Evolutionary conservation across 2,113 vertebrate species (phyloP).

Genomic region (Engraulis encrasicolus): DNA sequence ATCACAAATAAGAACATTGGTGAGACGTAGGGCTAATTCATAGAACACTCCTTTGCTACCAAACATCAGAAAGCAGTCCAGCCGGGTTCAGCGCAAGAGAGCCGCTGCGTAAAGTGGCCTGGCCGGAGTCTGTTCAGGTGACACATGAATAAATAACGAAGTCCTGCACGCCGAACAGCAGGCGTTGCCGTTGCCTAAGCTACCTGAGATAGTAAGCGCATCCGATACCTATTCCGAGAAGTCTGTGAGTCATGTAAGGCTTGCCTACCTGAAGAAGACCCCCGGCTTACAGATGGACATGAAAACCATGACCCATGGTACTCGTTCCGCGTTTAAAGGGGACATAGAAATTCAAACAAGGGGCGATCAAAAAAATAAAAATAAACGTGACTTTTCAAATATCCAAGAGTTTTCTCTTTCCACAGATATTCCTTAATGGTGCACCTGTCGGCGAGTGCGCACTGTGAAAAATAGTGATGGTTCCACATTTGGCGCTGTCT

Average conservation of each 20-base stretch:
- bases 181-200: constrained; percentile 47
- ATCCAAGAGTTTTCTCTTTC: not conserved
- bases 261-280: not conserved
- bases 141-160: constrained; percentile 75
- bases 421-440: not conserved
- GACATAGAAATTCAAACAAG: not conserved
- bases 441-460: not conserved
- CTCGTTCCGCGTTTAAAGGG: not conserved
- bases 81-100: not conserved
- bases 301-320: not conserved
- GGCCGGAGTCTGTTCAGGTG: constrained; percentile 65
- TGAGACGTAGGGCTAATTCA: too few relatives aligned
- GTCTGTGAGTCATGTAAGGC: constrained; percentile 11
- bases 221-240: constrained; percentile 50
- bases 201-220: constrained; percentile 64
- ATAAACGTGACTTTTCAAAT: not conserved
- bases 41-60: not conserved
- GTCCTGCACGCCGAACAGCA: constrained; percentile 59
- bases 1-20: not conserved
- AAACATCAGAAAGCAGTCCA: not conserved
- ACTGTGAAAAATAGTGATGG: not conserved
- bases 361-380: not conserved
- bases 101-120: not conserved
- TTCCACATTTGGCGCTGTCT: not conserved
- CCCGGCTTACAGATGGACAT: not conserved